Evolutionary conservation across 1,140 invertebrate species (phyloP).

Genomic region (Myzus persicae): DNA sequence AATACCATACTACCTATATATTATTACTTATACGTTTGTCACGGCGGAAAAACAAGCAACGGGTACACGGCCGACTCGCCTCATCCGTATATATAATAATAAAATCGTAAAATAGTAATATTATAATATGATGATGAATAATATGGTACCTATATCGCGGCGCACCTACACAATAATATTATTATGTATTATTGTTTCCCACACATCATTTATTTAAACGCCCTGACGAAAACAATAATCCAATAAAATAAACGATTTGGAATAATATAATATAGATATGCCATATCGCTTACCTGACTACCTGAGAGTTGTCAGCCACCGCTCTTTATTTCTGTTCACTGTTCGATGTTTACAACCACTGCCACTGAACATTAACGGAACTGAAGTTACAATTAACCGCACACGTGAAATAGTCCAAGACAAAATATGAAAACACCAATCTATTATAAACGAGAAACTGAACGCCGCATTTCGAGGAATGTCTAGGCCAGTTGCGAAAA

Average conservation of each 20-base stretch:
- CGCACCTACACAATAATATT: background rate
- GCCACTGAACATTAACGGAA: background rate
- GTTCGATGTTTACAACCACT: background rate
- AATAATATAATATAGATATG: background rate
- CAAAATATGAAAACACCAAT: background rate
- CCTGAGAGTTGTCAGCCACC: no score
- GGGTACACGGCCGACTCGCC: background rate
- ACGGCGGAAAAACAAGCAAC: background rate
- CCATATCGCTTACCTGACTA: background rate
- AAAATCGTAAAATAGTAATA: no score
- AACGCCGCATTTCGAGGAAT: background rate
- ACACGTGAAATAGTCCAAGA: background rate
- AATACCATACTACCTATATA: background rate
- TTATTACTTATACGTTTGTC: background rate
- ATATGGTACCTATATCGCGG: background rate
- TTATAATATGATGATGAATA: background rate
- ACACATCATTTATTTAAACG: background rate
- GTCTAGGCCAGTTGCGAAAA: background rate
- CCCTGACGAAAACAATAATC: slow-evolving; percentile 20
- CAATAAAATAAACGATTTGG: background rate
- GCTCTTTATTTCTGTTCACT: background rate
- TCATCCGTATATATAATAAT: background rate
- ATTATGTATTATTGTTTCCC: slow-evolving; percentile 16
- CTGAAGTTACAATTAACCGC: background rate
- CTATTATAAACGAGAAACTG: background rate